Evolutionary conservation across 2,113 vertebrate genomes (phyloP).

Genomic region (Agapornis roseicollis): DNA sequence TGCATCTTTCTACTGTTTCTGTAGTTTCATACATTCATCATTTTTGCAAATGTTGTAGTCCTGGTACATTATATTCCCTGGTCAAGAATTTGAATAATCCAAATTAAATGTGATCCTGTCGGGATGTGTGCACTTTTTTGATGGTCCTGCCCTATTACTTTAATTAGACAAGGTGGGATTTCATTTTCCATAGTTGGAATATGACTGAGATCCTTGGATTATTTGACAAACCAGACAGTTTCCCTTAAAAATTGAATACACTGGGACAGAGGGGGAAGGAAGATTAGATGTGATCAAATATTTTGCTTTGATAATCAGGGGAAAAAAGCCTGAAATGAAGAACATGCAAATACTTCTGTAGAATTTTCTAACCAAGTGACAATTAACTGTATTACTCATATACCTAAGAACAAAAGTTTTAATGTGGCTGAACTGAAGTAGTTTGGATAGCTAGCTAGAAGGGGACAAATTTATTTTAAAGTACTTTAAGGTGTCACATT

Average conservation of each 20-base stretch:
- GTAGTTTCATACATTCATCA: neutral
- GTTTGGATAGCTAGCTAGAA: neutral
- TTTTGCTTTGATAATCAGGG: neutral
- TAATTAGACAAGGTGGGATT: neutral
- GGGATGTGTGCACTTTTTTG: neutral
- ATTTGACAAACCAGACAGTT: neutral
- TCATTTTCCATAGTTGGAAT: neutral
- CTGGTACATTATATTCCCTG: neutral
- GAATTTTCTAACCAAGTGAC: neutral
- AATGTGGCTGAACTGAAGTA: neutral
- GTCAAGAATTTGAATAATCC: neutral
- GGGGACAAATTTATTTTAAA: neutral
- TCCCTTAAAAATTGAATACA: neutral
- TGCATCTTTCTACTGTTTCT: neutral
- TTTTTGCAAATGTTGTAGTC: neutral
- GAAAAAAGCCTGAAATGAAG: neutral
- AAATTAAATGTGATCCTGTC: neutral
- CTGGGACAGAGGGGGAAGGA: fast-evolving
- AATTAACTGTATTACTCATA: neutral
- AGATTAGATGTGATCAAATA: neutral
- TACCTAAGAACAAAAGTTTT: neutral
- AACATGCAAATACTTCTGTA: neutral
- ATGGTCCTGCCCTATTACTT: neutral
- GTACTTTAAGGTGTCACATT: neutral
- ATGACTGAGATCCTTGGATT: neutral